These are phyloP conservation scores for Drosophila neocordata DNA, from an alignment of 1,140 invertebrate genomes.

Conservation along the genomic window DNA sequence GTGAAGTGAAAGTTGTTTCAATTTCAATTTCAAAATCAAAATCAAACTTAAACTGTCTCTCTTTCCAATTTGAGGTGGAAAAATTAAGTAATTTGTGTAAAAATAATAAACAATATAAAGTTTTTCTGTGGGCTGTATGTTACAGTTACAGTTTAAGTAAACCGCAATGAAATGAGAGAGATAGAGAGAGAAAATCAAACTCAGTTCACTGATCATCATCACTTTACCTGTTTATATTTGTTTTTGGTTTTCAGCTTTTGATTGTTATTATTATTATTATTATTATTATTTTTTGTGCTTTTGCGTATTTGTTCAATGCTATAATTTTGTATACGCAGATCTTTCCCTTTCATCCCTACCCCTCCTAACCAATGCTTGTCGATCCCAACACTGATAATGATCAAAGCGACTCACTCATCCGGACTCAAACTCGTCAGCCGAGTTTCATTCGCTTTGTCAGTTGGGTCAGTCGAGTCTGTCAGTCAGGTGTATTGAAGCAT, in stretches of 20 bases:
- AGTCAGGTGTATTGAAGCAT: slow-evolving; percentile 57
- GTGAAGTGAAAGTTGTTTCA: slow-evolving; percentile 70
- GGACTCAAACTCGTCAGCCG: slow-evolving; percentile 47
- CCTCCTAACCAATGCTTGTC: neutral
- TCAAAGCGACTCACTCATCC: slow-evolving; percentile 49
- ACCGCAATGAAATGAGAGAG: slow-evolving; percentile 8
- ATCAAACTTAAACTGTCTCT: slow-evolving; percentile 37
- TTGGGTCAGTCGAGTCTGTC: slow-evolving; percentile 22
- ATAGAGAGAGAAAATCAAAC: neutral
- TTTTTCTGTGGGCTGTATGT: slow-evolving; percentile 33
- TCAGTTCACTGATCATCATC: slow-evolving; percentile 43
- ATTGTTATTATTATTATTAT: slow-evolving; percentile 11
- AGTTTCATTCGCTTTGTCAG: slow-evolving; percentile 35
- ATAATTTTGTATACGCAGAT: slow-evolving; percentile 55
- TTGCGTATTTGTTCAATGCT: slow-evolving; percentile 49
- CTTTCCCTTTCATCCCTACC: neutral
- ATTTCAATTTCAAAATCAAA: slow-evolving; percentile 53
- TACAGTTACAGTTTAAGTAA: slow-evolving; percentile 38
- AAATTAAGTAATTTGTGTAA: slow-evolving; percentile 69
- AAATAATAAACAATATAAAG: slow-evolving; percentile 36
- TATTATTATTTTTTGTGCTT: slow-evolving; percentile 6
- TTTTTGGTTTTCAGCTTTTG: slow-evolving; percentile 16
- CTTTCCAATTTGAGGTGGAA: slow-evolving; percentile 22
- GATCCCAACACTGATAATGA: slow-evolving; percentile 46
- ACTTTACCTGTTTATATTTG: slow-evolving; percentile 51